Conservation (phyloP, 2,113 vertebrate species). For the Puma concolor region DNA sequence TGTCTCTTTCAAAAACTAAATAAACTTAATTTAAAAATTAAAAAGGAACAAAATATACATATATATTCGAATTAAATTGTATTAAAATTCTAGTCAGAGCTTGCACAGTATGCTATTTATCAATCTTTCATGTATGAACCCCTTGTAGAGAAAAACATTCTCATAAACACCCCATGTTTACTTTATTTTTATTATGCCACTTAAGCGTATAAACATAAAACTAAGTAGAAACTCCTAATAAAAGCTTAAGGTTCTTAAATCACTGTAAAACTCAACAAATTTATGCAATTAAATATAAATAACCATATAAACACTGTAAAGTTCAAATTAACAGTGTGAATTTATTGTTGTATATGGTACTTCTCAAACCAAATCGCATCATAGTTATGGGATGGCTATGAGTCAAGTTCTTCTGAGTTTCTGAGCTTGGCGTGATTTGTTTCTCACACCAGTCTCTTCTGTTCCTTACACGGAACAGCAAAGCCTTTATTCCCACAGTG, state of each 20-base stretch:
- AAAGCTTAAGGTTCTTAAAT: conserved; percentile 52
- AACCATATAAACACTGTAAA: conserved; percentile 30
- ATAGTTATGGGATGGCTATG: not conserved
- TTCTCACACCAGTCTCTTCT: not conserved
- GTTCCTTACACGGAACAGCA: not conserved
- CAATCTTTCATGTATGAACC: not conserved
- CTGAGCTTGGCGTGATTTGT: not conserved
- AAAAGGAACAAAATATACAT: no score
- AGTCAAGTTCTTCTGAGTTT: not conserved
- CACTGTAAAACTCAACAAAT: conserved; percentile 50
- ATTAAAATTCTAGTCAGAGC: not conserved
- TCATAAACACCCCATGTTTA: conserved; percentile 45
- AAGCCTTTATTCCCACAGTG: not conserved
- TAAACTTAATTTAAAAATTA: no score
- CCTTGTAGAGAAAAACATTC: not conserved
- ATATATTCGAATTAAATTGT: not conserved
- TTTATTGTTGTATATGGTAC: conserved; percentile 1
- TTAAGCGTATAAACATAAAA: conserved; percentile 66
- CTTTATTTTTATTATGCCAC: conserved; percentile 64
- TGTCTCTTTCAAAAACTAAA: no score
- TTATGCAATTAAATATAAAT: conserved; percentile 60
- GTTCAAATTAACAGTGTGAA: conserved; percentile 26
- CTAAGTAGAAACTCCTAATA: conserved; percentile 54
- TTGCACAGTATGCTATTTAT: not conserved
- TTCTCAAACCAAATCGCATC: not conserved